phyloP scores from a whole-genome alignment of 2,888 invertebrate genomes.

The Amitus sp. region DNA sequence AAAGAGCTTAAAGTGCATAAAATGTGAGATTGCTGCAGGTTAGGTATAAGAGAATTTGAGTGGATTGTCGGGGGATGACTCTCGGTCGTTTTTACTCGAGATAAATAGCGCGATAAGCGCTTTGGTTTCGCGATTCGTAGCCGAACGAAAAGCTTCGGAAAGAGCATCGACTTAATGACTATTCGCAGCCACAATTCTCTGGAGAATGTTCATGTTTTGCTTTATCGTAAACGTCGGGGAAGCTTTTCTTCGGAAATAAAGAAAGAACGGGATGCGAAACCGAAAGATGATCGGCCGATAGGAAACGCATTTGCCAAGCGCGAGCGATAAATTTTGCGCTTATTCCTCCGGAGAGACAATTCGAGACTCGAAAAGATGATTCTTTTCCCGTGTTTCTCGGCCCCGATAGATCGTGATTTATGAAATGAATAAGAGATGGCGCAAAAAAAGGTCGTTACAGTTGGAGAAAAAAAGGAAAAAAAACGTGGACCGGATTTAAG shows the following conservation, averaged over 20 bases:
- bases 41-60: too few species aligned
- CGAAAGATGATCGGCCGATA: conserved; percentile 38
- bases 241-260: neutral
- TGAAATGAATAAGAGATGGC: too few species aligned
- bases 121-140: too few species aligned
- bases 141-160: too few species aligned
- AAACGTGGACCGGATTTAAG: too few species aligned
- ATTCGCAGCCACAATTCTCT: neutral
- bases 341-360: conserved; percentile 29
- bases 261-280: conserved; percentile 16
- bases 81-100: too few species aligned
- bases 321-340: conserved; percentile 30
- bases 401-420: neutral
- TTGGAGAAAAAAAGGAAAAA: neutral
- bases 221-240: conserved; percentile 9
- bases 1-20: too few species aligned
- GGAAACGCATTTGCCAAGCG: conserved; percentile 19
- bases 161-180: neutral
- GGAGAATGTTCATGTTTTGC: conserved; percentile 1
- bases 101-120: too few species aligned
- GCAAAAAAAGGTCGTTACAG: too few species aligned
- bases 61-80: too few species aligned
- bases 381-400: neutral
- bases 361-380: conserved; percentile 9
- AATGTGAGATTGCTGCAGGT: too few species aligned